Conservation (phyloP, 2,113 vertebrate species). For the Hiodon tergisus region DNA sequence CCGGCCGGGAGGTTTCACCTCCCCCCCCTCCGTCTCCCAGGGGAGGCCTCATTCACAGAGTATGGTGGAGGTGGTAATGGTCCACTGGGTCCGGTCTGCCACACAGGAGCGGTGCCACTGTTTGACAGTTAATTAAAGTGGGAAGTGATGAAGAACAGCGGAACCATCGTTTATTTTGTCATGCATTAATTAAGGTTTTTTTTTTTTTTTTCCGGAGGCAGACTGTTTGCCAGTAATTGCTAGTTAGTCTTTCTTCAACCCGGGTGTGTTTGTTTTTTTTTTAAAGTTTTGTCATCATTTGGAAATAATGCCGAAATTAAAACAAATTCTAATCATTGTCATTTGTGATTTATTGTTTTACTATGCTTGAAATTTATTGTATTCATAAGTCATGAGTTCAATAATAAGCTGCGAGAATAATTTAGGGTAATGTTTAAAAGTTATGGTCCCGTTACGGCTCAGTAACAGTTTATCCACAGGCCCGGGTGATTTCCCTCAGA, state of each 20-base stretch:
- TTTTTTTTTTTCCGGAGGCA: slow-evolving; percentile 30
- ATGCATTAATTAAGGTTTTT: slow-evolving; percentile 32
- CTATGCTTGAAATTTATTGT: not conserved
- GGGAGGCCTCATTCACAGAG: no score
- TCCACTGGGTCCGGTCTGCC: not conserved
- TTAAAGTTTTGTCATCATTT: not conserved
- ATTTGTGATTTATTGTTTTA: not conserved
- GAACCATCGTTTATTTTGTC: slow-evolving; percentile 34
- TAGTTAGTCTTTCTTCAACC: not conserved
- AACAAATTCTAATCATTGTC: not conserved
- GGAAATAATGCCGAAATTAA: not conserved
- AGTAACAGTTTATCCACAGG: no score
- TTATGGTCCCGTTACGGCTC: not conserved
- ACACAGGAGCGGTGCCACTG: not conserved
- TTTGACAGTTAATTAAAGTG: slow-evolving; percentile 26
- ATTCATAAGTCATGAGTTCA: not conserved
- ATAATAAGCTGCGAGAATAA: not conserved
- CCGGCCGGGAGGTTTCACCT: no score
- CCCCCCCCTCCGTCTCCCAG: no score
- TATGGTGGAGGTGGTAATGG: no score
- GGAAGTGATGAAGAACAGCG: slow-evolving; percentile 5
- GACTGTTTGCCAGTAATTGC: slow-evolving; percentile 9
- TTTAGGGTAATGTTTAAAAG: not conserved
- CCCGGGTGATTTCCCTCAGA: no score
- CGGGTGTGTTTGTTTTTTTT: not conserved